A percentile compares a stretch with the other conserved stretches of the same genome.
Conservation (phyloP, 2,888 invertebrate genomes). For the Poecilobothrus nobilitatus region DNA sequence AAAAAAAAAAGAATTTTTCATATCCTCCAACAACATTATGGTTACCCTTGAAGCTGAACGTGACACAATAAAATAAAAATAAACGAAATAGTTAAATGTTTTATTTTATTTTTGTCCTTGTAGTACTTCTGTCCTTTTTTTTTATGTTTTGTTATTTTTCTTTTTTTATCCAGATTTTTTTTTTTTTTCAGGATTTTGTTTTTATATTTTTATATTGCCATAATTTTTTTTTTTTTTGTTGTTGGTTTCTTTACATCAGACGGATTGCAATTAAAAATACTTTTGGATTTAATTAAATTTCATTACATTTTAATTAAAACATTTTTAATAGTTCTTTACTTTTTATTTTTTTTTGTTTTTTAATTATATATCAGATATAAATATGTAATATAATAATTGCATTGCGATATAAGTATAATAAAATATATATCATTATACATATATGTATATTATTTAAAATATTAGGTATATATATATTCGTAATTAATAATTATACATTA, state of each 20-base stretch:
- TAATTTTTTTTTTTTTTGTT: background rate
- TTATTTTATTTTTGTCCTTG: too few species aligned
- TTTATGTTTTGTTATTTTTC: background rate
- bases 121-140: too few species aligned
- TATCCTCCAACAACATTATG: background rate
- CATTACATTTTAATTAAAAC: conserved; percentile 1
- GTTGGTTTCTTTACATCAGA: conserved; percentile 2
- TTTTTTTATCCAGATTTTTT: background rate
- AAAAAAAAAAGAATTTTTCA: background rate
- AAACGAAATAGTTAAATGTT: conserved; percentile 3
- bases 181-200: background rate
- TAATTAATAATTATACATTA: background rate
- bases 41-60: conserved; percentile 2
- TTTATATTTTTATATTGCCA: background rate
- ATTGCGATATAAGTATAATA: too few species aligned
- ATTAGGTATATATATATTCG: too few species aligned
- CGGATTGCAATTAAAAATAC: conserved; percentile 6
- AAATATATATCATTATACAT: too few species aligned
- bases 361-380: too few species aligned
- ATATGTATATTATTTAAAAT: too few species aligned
- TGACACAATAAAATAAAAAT: background rate
- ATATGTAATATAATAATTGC: too few species aligned
- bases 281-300: conserved; percentile 6
- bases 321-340: background rate
- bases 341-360: background rate